phyloP scores from a whole-genome alignment of 1,140 invertebrate species.

The Drosophila azteca region DNA sequence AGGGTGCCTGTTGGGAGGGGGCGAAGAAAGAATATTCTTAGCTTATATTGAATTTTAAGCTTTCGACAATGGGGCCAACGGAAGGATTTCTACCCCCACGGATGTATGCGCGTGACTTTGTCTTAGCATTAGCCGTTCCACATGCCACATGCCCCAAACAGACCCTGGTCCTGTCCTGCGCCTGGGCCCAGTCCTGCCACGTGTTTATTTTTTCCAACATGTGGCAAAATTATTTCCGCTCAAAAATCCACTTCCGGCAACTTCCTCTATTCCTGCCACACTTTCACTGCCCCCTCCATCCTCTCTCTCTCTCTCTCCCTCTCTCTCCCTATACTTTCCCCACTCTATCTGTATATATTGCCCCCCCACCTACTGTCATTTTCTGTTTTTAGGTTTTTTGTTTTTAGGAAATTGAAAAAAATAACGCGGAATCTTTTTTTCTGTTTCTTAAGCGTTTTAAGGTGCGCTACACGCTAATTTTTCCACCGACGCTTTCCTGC shows the following conservation, averaged over 20 bases:
- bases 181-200: background rate
- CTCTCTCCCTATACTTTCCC: too few relatives aligned
- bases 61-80: conserved; percentile 48
- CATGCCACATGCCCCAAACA: conserved; percentile 8
- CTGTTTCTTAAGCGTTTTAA: conserved; percentile 28
- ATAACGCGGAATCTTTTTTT: conserved; percentile 14
- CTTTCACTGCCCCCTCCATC: conserved; percentile 4
- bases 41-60: conserved; percentile 76
- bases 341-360: too few relatives aligned
- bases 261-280: conserved; percentile 35
- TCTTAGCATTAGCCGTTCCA: conserved; percentile 36
- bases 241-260: conserved; percentile 74
- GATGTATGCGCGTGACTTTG: conserved; percentile 45
- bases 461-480: conserved; percentile 21
- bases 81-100: conserved; percentile 43
- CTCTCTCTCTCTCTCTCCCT: background rate
- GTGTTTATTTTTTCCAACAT: conserved; percentile 70
- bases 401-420: conserved; percentile 65
- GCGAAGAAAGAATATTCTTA: conserved; percentile 21
- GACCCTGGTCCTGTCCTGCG: background rate
- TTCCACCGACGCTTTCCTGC: background rate
- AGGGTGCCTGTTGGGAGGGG: background rate
- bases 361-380: background rate
- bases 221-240: conserved; percentile 79
- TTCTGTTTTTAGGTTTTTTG: conserved; percentile 19